Percentiles rank a stretch among this genome's conserved stretches.
These are phyloP conservation scores for Fragum whitleyi DNA, from an alignment of 2,888 invertebrate species.

Conservation along the genomic window DNA sequence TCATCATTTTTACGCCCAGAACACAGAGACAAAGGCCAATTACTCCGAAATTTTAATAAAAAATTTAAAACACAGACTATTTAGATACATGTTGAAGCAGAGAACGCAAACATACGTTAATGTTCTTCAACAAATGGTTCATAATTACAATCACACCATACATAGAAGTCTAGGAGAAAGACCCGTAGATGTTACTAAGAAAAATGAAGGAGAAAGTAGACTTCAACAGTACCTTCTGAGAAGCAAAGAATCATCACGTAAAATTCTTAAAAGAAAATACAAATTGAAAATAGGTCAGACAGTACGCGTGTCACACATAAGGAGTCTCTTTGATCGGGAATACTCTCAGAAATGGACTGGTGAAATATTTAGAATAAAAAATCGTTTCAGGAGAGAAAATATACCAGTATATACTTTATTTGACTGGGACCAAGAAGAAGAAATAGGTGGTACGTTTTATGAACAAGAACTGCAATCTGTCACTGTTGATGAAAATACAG, in stretches of 20 bases:
- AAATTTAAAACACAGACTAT: conserved; percentile 43
- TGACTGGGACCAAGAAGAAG: conserved; percentile 40
- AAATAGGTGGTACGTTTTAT: conserved; percentile 50
- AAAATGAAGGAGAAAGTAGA: conserved; percentile 34
- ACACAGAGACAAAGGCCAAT: conserved; percentile 52
- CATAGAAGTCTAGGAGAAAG: conserved; percentile 32
- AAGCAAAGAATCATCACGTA: not conserved
- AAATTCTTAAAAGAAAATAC: not conserved
- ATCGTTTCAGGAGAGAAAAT: conserved; percentile 28
- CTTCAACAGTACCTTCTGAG: conserved; percentile 41
- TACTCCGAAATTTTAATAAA: conserved; percentile 46
- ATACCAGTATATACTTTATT: conserved; percentile 36
- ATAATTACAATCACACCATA: conserved; percentile 38
- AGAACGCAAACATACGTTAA: conserved; percentile 28
- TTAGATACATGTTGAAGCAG: conserved; percentile 41
- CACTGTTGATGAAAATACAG: conserved; percentile 20
- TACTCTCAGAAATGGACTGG: conserved; percentile 53
- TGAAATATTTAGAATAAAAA: conserved; percentile 42
- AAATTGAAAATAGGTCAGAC: conserved; percentile 38
- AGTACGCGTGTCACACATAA: conserved; percentile 44
- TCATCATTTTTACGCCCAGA: conserved; percentile 35
- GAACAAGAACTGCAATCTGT: conserved; percentile 46
- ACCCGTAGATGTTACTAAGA: conserved; percentile 27
- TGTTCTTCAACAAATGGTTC: conserved; percentile 19
- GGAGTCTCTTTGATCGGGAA: conserved; percentile 41